Base-by-base conservation (phyloP, 2,888 invertebrate species). In the Plebejus melissa region DNA sequence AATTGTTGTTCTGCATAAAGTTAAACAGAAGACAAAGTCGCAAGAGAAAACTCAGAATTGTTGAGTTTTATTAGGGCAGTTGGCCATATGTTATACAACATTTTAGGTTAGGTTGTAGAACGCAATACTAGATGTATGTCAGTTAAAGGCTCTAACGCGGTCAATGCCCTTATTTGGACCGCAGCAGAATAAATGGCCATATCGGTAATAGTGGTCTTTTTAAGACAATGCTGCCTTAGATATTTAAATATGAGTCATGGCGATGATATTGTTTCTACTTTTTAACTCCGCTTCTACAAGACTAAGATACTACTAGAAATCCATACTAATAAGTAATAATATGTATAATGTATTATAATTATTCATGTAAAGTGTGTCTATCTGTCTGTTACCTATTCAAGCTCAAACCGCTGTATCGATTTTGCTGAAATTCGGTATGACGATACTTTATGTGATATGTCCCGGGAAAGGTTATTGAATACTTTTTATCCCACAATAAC, bases 141-240 rank as follows among this genome's bases (percentile, higher is more conserved):
- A 75, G 75, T 71, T 75, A 58, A 71, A 70, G 69, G 36, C 38
- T 58, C 16, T 41, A 75, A 41, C 57, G 41, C 58, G 75, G 75
- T 57, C 75, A 69, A 69, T 75, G 54, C 28, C 74, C 69, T 22
- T 65, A 75, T 69, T 69, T 38, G 41, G 70, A 65, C 32, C 65
- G 32, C 32, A 16, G 65, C 13, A 36, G 60, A n/a, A 58, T 36
- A 65, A 65, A 65, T 36, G 4, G 32, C 65, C 65, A 65, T 65
- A 65, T 65, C 32, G 65, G 65, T 65, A 32, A 22, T 22, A 13
- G 13, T 32, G 5, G 72, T 22, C 32, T 54, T 50, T n/a, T 46
- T 50, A 46, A 54, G 32, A 46, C 77, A 79, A 77, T 69, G 74
- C 74, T 79, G 79, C 79, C 77, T 65, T 36, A 65, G 32, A 65